phyloP scores from a whole-genome alignment of 1,140 invertebrate genomes.

The Drosophila sproati region DNA sequence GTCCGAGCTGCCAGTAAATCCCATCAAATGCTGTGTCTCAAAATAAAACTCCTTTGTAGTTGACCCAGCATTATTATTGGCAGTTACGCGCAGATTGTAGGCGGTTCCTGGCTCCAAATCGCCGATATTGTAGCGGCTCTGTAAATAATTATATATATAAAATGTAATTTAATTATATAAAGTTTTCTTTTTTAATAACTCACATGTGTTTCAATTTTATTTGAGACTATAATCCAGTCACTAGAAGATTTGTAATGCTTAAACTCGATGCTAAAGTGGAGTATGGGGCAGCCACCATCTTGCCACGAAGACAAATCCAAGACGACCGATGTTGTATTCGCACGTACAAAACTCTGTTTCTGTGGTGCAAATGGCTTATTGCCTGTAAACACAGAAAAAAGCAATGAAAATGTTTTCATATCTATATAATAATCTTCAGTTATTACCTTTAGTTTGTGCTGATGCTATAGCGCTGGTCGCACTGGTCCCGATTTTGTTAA shows the following conservation, averaged over 20 bases:
- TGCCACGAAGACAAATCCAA: slow-evolving; percentile 88
- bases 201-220: slow-evolving; percentile 85
- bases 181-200: slow-evolving; percentile 9
- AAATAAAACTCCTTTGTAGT: slow-evolving; percentile 88
- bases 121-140: slow-evolving; percentile 86
- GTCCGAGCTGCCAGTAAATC: slow-evolving; percentile 84
- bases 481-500: slow-evolving; percentile 90
- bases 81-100: slow-evolving; percentile 88
- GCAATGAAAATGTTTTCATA: neutral
- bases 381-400: slow-evolving; percentile 73
- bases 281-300: slow-evolving; percentile 88
- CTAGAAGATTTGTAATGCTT: slow-evolving; percentile 84
- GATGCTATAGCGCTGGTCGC: slow-evolving; percentile 87
- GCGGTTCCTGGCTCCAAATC: slow-evolving; percentile 88
- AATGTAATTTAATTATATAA: neutral
- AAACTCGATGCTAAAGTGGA: slow-evolving; percentile 88
- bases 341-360: slow-evolving; percentile 85
- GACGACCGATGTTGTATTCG: slow-evolving; percentile 87
- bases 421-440: neutral
- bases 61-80: slow-evolving; percentile 90
- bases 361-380: slow-evolving; percentile 86
- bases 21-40: slow-evolving; percentile 86
- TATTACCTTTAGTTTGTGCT: slow-evolving; percentile 86
- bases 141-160: slow-evolving; percentile 8
- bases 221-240: slow-evolving; percentile 86